These are phyloP conservation scores for Mus spicilegus DNA, from an alignment of 2,113 vertebrate genomes.

Conservation along the genomic window DNA sequence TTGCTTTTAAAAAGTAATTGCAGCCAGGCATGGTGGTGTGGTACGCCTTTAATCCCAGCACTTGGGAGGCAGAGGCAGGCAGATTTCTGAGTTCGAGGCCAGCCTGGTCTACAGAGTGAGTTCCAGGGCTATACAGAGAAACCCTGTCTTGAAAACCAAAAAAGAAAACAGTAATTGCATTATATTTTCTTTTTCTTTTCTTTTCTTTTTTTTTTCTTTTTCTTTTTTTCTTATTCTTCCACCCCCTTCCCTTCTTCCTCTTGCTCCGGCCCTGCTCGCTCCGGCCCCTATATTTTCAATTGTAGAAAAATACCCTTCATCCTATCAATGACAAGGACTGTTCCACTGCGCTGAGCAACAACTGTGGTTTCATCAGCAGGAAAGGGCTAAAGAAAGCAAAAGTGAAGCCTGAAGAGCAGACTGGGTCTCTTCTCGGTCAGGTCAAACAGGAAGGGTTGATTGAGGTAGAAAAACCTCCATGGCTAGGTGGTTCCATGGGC, in stretches of 20 bases:
- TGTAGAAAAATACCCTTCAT: neutral
- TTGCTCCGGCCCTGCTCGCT: too few relatives aligned
- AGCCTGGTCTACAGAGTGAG: too few relatives aligned
- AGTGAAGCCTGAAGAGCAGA: neutral
- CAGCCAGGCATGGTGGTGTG: too few relatives aligned
- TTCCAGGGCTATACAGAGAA: too few relatives aligned
- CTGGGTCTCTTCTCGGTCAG: neutral
- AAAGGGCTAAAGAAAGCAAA: neutral
- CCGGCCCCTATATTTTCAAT: neutral
- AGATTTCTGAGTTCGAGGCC: too few relatives aligned
- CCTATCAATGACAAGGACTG: neutral
- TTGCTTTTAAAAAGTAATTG: neutral
- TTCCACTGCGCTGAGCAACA: neutral
- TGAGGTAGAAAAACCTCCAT: neutral
- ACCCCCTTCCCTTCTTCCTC: too few relatives aligned
- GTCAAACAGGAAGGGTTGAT: neutral
- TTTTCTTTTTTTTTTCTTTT: too few relatives aligned
- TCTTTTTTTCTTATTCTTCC: too few relatives aligned
- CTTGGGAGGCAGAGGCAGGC: too few relatives aligned
- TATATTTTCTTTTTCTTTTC: neutral
- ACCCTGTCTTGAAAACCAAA: too few relatives aligned
- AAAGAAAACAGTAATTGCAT: neutral
- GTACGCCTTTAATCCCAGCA: too few relatives aligned
- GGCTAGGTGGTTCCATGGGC: neutral
- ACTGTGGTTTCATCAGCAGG: neutral